Evolutionary conservation across 2,888 invertebrate genomes (phyloP), one percentile per base, ranked within the genome.

Genomic region (Spilosoma lubricipeda): DNA sequence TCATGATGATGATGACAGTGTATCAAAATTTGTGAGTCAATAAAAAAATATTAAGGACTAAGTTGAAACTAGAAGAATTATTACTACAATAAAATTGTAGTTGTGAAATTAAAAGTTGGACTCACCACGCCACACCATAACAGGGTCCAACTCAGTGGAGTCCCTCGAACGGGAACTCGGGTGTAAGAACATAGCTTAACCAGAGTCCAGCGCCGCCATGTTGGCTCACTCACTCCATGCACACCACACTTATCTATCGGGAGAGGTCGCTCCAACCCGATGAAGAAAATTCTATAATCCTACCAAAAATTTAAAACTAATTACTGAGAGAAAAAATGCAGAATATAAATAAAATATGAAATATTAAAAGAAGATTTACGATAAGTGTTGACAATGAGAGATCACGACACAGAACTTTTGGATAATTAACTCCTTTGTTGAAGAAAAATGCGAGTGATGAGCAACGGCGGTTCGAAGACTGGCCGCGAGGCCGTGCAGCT

Each of bases 181-280:
- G 85, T 95, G 95, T 85, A 95, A 90, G 90, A 95, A 95, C 95
- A 95, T 95, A 91, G 84, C 88, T 94, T 94, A 95, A 90, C 95
- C 95, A 82, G 92, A 94, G 91, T 95, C 95, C 92, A 93, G 87
- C 86, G 89, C 90, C 87, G 90, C 92, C 95, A 95, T 95, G 90
- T 92, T 94, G 91, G 80, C 82, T 85, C 88, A 89, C 90, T 88
- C 89, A 90, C 92, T 87, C 86, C 82, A 84, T 78, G 67, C 90
- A 91, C 91, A 89, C 80, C 77, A 72, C 89, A 91, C 90, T 88
- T 85, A 81, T 83, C 79, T 71, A 72, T 65, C 45, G 56, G 68
- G 72, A 82, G 77, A 82, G 73, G 82, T 72, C 75, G 78, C 71
- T 82, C 81, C 80, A 76, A 82, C 79, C 70, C 79, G 79, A 71